Percentiles rank a stretch among this genome's conserved stretches.
Conservation (phyloP, 2,113 vertebrate genomes). For the Rhinogobius similis region DNA sequence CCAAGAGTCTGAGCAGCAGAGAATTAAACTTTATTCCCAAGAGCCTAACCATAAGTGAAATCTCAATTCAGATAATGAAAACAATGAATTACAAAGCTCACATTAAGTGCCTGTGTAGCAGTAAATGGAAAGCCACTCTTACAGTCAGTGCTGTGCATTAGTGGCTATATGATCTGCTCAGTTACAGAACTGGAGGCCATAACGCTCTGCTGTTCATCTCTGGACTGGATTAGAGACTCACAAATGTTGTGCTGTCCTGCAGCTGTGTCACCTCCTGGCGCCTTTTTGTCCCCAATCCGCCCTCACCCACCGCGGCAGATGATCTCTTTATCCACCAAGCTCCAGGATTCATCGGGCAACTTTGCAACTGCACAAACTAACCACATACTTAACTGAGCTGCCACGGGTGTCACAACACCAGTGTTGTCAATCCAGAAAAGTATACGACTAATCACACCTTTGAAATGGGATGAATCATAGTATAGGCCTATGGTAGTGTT, state of each 20-base stretch:
- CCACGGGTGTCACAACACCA: too few species aligned
- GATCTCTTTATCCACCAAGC: constrained; percentile 23
- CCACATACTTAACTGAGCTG: neutral
- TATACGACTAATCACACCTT: too few species aligned
- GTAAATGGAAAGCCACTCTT: constrained; percentile 3
- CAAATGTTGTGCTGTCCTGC: constrained; percentile 19
- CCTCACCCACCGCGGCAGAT: neutral
- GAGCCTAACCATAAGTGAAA: neutral
- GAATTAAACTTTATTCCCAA: neutral
- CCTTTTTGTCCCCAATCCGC: neutral
- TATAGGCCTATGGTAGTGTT: too few species aligned
- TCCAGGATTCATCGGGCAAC: constrained; percentile 14
- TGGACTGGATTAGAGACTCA: constrained; percentile 17
- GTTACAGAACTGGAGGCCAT: constrained; percentile 9
- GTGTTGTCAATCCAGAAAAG: too few species aligned
- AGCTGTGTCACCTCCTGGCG: constrained; percentile 19
- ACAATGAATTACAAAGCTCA: neutral
- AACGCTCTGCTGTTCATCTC: constrained; percentile 5
- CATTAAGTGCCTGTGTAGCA: neutral
- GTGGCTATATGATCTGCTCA: constrained; percentile 16
- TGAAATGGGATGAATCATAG: too few species aligned
- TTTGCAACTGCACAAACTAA: constrained; percentile 11
- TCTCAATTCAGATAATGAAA: neutral
- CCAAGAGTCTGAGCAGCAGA: neutral
- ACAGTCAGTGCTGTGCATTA: constrained; percentile 18